Evolutionary conservation across 1,140 invertebrate species (phyloP), one percentile per base, ranked within the genome.

Genomic region (Lethocerus indicus): DNA sequence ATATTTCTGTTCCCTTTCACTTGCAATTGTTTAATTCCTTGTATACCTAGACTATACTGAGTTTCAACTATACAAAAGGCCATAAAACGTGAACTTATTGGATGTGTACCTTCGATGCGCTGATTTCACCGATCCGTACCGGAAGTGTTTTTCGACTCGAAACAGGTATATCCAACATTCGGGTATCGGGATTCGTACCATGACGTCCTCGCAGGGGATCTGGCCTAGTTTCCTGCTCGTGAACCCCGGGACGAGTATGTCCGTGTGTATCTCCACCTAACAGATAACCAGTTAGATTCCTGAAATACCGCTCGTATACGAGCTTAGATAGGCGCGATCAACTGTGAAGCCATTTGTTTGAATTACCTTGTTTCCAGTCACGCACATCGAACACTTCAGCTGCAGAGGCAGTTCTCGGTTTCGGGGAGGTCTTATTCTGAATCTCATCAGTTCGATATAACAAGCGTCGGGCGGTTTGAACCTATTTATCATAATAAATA

Each of bases 101-200:
- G 9, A 20, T 2, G 26, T 6, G 58, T 63, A 75, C 71, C 81
- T 77, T 65, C 92, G 72, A 58, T 92, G 88, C 18, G 92, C 87
- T 1, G 93, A 93, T 67, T 98, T 97, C 0, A 98, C 87, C 3
- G 93, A 96, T n/a, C 96, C 96, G 65, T 97, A 97, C 60, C 93
- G 76, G 70, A 97, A 98, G 65, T 96, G 87, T 61, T 97, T 95
- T 65, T 99, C 95, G 18, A 96, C 91, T 52, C 96, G 75, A 68
- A 99, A 98, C 59, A 97, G 71, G 66, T 99, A 99, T 58, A 98
- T 92, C 96, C 96, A 99, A 60, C 86, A 88, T 68, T 99, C 95
- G 23, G 96, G 96, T 55, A 99, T 91, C 4, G 94, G 93, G 64
- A 98, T 95, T 47, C 90, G 74, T 32, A 99, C 84, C 61, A 87